These are phyloP conservation scores for Apogon talboti DNA, from an alignment of 2,797 vertebrate species.

Conservation along the genomic window DNA sequence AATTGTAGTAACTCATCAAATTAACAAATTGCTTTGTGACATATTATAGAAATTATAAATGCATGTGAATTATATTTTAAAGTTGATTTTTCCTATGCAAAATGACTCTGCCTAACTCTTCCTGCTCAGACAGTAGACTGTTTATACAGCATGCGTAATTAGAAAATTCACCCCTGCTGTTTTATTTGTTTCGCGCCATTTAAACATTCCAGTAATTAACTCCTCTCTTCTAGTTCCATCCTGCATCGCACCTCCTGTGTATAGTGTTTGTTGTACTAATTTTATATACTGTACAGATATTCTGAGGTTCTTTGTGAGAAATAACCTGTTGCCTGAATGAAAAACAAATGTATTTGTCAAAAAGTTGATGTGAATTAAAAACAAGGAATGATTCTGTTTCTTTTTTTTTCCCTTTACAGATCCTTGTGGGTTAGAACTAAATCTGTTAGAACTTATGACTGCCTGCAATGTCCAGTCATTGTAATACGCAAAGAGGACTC, in stretches of 20 bases:
- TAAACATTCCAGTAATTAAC: constrained; percentile 45
- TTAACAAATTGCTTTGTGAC: constrained; percentile 41
- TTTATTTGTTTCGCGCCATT: constrained; percentile 44
- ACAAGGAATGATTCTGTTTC: constrained; percentile 42
- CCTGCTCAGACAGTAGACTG: constrained; percentile 40
- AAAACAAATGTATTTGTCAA: constrained; percentile 73
- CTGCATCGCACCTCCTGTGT: constrained; percentile 62
- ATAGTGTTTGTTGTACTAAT: constrained; percentile 77
- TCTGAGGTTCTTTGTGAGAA: constrained; percentile 66
- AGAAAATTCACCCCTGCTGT: constrained; percentile 28
- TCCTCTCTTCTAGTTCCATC: constrained; percentile 39
- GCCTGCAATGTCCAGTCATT: constrained; percentile 46
- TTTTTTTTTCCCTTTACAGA: constrained; percentile 14
- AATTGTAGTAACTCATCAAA: too few species aligned
- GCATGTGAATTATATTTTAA: constrained; percentile 42
- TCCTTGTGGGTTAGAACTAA: neutral
- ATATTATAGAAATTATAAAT: constrained; percentile 30
- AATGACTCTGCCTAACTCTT: constrained; percentile 46
- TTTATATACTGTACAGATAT: constrained; percentile 85
- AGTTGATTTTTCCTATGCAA: constrained; percentile 38
- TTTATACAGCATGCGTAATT: constrained; percentile 39
- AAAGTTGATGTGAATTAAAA: constrained; percentile 75
- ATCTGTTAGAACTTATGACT: constrained; percentile 8
- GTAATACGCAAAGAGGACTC: constrained; percentile 57
- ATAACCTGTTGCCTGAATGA: constrained; percentile 66